phyloP scores from a whole-genome alignment of 2,888 invertebrate genomes.

The Hyppa rectilinea region DNA sequence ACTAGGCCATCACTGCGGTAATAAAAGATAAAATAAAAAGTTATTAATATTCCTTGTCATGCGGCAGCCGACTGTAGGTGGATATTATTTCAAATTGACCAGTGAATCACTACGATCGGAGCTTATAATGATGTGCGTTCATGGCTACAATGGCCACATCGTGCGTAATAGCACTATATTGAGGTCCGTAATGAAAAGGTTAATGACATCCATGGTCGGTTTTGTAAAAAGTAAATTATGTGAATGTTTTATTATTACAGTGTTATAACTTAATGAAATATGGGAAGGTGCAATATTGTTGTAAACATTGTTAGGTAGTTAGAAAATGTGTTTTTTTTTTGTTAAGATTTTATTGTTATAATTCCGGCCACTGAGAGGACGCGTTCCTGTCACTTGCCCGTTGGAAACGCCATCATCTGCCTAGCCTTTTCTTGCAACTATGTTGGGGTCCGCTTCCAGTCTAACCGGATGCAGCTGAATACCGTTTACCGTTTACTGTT shows the following conservation, averaged over 20 bases:
- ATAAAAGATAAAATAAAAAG: too few relatives aligned
- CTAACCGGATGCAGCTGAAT: too few relatives aligned
- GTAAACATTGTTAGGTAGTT: not conserved
- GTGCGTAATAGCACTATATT: constrained; percentile 44
- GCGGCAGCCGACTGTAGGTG: not conserved
- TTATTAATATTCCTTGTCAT: not conserved
- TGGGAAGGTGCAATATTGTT: constrained; percentile 1
- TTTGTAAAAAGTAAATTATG: constrained; percentile 33
- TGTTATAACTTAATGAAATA: not conserved
- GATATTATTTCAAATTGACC: constrained; percentile 40
- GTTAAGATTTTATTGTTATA: not conserved
- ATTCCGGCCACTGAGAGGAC: too few relatives aligned
- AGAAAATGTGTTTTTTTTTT: not conserved
- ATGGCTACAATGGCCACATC: constrained; percentile 26
- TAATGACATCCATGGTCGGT: constrained; percentile 15
- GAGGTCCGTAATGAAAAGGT: constrained; percentile 24
- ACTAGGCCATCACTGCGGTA: too few relatives aligned
- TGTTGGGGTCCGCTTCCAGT: too few relatives aligned
- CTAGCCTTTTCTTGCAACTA: too few relatives aligned
- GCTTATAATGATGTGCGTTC: constrained; percentile 31
- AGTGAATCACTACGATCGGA: constrained; percentile 15
- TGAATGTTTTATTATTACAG: constrained; percentile 32
- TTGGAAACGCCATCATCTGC: too few relatives aligned
- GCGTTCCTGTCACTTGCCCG: too few relatives aligned
- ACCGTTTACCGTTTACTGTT: too few relatives aligned